Evolutionary conservation across 2,888 invertebrate genomes (phyloP).

Genomic region (Anorthoa munda): DNA sequence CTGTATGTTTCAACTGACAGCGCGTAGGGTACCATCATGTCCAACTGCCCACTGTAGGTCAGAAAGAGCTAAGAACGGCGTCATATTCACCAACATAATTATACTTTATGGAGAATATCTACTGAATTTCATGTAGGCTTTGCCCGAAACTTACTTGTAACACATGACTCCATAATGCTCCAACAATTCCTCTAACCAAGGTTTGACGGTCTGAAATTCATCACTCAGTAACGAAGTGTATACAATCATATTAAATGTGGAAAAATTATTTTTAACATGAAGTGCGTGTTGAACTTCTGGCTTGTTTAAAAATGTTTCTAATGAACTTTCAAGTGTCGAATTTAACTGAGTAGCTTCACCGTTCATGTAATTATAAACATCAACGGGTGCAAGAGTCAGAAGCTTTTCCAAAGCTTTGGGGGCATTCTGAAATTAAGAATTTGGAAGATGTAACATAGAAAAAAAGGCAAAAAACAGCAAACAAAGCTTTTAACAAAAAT

Average conservation of each 20-base stretch:
- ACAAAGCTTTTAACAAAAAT: too few species aligned
- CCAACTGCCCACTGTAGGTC: slow-evolving; percentile 13
- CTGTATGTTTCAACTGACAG: slow-evolving; percentile 17
- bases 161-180: slow-evolving; percentile 63
- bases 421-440: slow-evolving; percentile 5
- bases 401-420: neutral
- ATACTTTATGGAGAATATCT: neutral
- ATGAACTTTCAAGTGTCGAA: neutral
- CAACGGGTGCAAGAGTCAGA: neutral
- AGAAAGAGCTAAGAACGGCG: neutral
- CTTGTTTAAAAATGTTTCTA: slow-evolving; percentile 25
- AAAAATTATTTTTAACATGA: slow-evolving; percentile 13
- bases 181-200: slow-evolving; percentile 54
- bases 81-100: too few species aligned
- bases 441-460: neutral
- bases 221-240: neutral
- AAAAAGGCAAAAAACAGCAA: neutral
- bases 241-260: neutral
- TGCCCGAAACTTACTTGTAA: slow-evolving; percentile 34
- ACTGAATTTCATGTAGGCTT: neutral
- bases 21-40: slow-evolving; percentile 18
- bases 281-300: slow-evolving; percentile 12
- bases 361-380: slow-evolving; percentile 16
- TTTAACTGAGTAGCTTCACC: neutral
- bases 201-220: slow-evolving; percentile 15